Evolutionary conservation across 1,140 invertebrate species (phyloP), one percentile per base, ranked within the genome.

Genomic region (Diuraphis noxia): DNA sequence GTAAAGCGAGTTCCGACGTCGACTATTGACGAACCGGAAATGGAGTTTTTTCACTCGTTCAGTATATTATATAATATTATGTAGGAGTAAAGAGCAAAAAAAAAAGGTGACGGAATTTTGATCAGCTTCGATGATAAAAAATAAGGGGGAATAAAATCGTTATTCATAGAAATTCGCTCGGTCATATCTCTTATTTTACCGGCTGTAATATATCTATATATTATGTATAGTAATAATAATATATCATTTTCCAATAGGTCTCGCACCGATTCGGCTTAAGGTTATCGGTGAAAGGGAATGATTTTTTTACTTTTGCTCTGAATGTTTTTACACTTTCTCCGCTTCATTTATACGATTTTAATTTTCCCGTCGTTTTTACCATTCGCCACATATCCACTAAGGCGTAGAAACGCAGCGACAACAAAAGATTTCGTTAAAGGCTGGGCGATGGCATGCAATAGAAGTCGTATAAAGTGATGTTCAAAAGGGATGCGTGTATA

Each of bases 271-370:
- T 84, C 30, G 40, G 82, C 40, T 84, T 84, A 84, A 84, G 30
- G 82, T 84, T 41, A n/a, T 43, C 40, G 82, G n/a, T 34, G 84
- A 49, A 49, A 86, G 8, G n/a, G 13, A n/a, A 82, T 82, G 81
- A 41, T 82, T 82, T 40, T 82, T 77, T 38, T 40, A 2, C 5
- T 10, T 82, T 4, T 38, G 40, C 23, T 2, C 21, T 5, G 23
- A 25, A 38, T 79, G 77, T 79, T 79, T 81, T 81, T 38, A 81
- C 38, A n/a, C 40, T 72, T 72, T 72, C 9, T 25, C 5, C 43
- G 23, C n/a, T 86, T 40, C 81, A 40, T 86, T 86, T 86, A 49
- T 49, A 34, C n/a, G 7, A 86, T 49, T 86, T 86, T 86, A n/a
- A 86, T 86, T 86, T 49, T 21, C 43, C 10, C 2, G 23, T 25